Percentiles rank a stretch among this genome's conserved stretches.
These are phyloP conservation scores for Myotis brandtii DNA, from an alignment of 2,113 vertebrate genomes.

Conservation along the genomic window DNA sequence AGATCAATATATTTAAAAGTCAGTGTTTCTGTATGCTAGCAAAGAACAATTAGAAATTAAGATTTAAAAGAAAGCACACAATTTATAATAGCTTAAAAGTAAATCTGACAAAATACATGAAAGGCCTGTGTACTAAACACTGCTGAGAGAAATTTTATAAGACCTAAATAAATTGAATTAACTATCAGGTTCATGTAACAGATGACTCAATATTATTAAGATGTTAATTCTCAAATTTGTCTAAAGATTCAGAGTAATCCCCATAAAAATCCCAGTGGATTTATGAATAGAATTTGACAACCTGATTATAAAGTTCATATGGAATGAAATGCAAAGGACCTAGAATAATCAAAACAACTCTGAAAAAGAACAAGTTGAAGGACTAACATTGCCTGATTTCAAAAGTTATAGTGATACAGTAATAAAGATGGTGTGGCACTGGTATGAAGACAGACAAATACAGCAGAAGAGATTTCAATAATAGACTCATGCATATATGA, in stretches of 20 bases:
- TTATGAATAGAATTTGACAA: not conserved
- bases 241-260: not conserved
- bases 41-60: conserved; percentile 15
- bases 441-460: not conserved
- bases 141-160: not conserved
- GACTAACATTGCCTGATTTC: not conserved
- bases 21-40: not conserved
- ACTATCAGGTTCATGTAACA: not conserved
- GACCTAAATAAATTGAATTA: not conserved
- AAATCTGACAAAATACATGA: not conserved
- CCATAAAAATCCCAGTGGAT: not conserved
- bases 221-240: not conserved
- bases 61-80: not conserved
- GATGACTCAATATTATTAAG: not conserved
- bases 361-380: conserved; percentile 15
- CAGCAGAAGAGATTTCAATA: not conserved
- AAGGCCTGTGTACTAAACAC: not conserved
- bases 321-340: not conserved
- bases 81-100: conserved; percentile 4
- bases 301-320: not conserved
- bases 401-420: not conserved
- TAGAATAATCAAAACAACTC: not conserved
- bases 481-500: not conserved
- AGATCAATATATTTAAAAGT: not conserved
- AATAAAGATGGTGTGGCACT: not conserved